Base-by-base conservation (phyloP, 2,113 vertebrate species). In the Phyllostomus hastatus region DNA sequence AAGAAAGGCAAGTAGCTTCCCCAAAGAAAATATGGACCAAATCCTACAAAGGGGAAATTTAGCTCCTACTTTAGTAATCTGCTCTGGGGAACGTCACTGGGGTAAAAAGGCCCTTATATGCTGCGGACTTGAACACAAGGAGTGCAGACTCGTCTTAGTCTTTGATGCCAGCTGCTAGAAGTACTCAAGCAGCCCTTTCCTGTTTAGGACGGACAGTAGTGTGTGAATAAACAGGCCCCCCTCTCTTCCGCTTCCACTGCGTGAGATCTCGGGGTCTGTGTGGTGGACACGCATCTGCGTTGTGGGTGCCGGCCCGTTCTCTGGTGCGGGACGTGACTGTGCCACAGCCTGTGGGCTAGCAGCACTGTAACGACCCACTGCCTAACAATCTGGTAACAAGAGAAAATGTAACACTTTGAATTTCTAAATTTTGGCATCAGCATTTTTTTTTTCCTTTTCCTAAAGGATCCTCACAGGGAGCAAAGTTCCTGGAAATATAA, bases 401-500 rank as follows among this genome's bases (percentile, higher is more conserved):
- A 91, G 92, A 91, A 97, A 97, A 96, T 66, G 81, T 91, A 94
- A 90, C 48, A 17, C 88, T 95, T 84, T 8, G 78, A 95, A 76
- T 96, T 72, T 95, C 82, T 24, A 57, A 97, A 41, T 94, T 89
- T 97, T 94, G 48, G 72, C 48, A 86, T 16, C 24, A 96, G 87
- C 28, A 96, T 92, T 50, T 80, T 79, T 92, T 46, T 79, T 78
- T 78, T 66, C 33, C 86, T 90, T 94, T 94, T 88, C 64, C 75
- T 95, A 89, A 96, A 97, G 91, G 69, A 96, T 87, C 93, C 94
- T 95, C 93, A 79, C 41, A 19, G 38, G 82, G 96, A 95, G 91
- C 66, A 85, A 67, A 95, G 76, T 70, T 98, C 84, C 86, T 90
- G 35, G 76, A 64, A 97, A 54, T 1, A 0, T 33, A 88, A 93